These are phyloP conservation scores for Rutilus rutilus DNA, from an alignment of 2,113 vertebrate species.

Conservation along the genomic window DNA sequence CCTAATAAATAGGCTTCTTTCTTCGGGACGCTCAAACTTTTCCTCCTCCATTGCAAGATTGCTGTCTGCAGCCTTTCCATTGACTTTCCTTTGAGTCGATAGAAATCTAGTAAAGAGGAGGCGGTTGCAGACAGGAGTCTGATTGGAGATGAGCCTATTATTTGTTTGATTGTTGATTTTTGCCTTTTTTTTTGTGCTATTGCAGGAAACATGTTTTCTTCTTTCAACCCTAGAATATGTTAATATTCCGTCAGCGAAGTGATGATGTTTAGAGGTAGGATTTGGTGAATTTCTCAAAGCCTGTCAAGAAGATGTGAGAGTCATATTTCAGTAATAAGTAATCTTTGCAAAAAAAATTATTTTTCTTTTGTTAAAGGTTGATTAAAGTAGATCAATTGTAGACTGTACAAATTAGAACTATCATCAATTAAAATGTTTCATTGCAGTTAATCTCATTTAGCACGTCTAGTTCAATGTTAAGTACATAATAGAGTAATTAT, in stretches of 20 bases:
- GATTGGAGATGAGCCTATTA: not conserved
- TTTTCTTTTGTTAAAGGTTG: not conserved
- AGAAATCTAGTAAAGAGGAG: not conserved
- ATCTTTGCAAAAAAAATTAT: not conserved
- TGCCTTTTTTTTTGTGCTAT: not conserved
- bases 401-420: not conserved
- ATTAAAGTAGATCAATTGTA: not conserved
- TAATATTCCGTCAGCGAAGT: not conserved
- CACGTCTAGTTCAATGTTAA: no score
- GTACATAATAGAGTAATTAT: not conserved
- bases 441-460: no score
- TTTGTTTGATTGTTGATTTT: not conserved
- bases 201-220: no score
- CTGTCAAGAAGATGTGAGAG: not conserved
- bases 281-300: not conserved
- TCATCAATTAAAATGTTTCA: not conserved
- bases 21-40: not conserved
- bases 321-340: not conserved
- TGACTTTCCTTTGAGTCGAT: not conserved
- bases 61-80: conserved; percentile 16
- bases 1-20: conserved; percentile 5
- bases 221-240: not conserved
- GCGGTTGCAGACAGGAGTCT: not conserved
- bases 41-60: not conserved
- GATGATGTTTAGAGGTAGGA: not conserved